Base-by-base conservation (phyloP, 1,140 invertebrate genomes). In the Catajapyx aquilonaris region DNA sequence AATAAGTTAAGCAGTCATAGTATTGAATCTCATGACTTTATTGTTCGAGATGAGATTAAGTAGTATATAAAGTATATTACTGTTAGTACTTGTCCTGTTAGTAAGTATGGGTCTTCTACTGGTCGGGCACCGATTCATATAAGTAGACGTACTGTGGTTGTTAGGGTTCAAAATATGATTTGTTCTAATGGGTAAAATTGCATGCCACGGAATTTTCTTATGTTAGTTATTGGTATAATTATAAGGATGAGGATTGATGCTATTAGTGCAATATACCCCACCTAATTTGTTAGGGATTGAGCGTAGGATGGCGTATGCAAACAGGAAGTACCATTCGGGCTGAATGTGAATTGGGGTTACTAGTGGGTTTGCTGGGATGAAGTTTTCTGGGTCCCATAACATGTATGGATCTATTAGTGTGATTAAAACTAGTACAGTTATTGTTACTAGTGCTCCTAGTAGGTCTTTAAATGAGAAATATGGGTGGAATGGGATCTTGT, bases 251-350 rank as follows among this genome's bases (percentile, higher is more conserved):
- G 44, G 58, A 73, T 71, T 46, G 65, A 68, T 52, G 66, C 34
- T 35, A 68, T 40, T 56, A 75, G 49, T n/a, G 65, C 65, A 52
- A 76, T 60, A n/a, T 25, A 76, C 72, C 43, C 71, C 72, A 43
- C 70, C 68, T 62, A 76, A 52, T 66, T 79, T 77, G 64, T 73
- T 75, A 37, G 71, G 71, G 46, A 78, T 73, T 41, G 70, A 68
- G 34, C 71, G 72, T 49, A 77, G 45, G 61, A 78, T 78, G 16
- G 72, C 68, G 53, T 78, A 76, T 18, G 71, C 71, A 64, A 76
- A 76, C 62, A 76, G 55, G 54, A 77, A 77, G 54, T 76, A 76
- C 67, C 69, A 76, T 65, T 76, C 72, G 40, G 72, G 73, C 64
- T 76, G 65, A 63, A 77, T 76, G 56, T 75, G 72, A 23, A 61